Conservation (phyloP, 37 sponge, comb jelly and placozoan genomes). For the Dysidea cf. avara region DNA sequence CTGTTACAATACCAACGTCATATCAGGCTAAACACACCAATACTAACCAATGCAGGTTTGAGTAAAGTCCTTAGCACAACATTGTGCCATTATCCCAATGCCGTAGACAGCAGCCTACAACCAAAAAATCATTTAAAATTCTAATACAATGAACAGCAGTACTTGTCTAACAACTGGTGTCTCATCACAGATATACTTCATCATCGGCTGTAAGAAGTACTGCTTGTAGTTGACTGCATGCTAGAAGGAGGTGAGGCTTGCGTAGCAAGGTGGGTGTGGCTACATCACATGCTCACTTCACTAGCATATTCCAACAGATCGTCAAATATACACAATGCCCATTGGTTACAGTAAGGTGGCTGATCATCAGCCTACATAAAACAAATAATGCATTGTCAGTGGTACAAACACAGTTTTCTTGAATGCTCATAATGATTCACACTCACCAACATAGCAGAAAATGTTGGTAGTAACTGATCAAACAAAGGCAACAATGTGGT, state of each 20-base stretch:
- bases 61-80: conserved; percentile 68
- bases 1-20: conserved; percentile 26
- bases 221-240: conserved; percentile 84
- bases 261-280: not conserved
- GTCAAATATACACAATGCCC: conserved; percentile 95
- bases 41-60: conserved; percentile 69
- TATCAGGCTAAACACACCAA: no score
- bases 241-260: conserved; percentile 19
- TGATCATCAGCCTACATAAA: conserved; percentile 70
- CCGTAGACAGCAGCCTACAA: conserved; percentile 94
- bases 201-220: conserved; percentile 86
- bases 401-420: no score
- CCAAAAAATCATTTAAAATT: no score
- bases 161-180: conserved; percentile 79
- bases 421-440: no score
- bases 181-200: conserved; percentile 77
- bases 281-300: conserved; percentile 42
- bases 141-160: no score
- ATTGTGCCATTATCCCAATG: conserved; percentile 86
- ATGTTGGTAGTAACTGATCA: conserved; percentile 78
- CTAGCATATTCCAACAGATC: conserved; percentile 94
- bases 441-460: conserved; percentile 82
- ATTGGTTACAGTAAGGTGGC: conserved; percentile 76
- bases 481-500: conserved; percentile 78
- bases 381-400: no score